These are phyloP conservation scores for Drosophila dives DNA, from an alignment of 2,888 invertebrate species.

Conservation along the genomic window DNA sequence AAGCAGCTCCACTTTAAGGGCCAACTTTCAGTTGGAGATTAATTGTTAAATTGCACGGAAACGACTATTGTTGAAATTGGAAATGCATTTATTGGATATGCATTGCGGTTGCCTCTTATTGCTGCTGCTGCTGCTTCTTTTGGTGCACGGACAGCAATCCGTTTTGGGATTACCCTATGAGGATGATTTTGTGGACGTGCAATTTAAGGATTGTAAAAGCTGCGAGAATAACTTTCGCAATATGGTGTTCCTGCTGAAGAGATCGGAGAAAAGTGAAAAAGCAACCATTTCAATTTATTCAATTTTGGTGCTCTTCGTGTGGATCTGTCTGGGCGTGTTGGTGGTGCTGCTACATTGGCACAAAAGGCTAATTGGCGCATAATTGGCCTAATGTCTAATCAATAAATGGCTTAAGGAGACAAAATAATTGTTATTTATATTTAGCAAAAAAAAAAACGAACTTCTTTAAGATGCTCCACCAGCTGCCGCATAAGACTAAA, in stretches of 20 bases:
- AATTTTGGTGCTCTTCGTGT: slow-evolving; percentile 45
- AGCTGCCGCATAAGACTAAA: neutral
- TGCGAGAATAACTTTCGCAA: slow-evolving; percentile 55
- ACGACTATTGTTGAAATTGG: neutral
- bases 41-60: slow-evolving; percentile 18
- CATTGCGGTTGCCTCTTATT: slow-evolving; percentile 17
- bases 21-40: slow-evolving; percentile 12
- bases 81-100: slow-evolving; percentile 11
- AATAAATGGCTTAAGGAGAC: neutral
- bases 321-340: slow-evolving; percentile 41
- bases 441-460: too few species aligned
- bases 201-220: slow-evolving; percentile 36
- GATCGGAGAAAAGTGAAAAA: slow-evolving; percentile 3
- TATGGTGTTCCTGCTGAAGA: slow-evolving; percentile 54
- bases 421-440: neutral
- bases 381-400: neutral
- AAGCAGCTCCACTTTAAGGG: neutral
- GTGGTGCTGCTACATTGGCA: slow-evolving; percentile 34
- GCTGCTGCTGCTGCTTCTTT: slow-evolving; percentile 17
- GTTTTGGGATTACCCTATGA: slow-evolving; percentile 18
- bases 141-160: slow-evolving; percentile 25
- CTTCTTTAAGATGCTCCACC: neutral
- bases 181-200: slow-evolving; percentile 58
- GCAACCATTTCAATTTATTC: slow-evolving; percentile 28
- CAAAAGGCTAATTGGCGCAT: slow-evolving; percentile 4